Percentiles rank a stretch among this genome's conserved stretches.
phyloP scores from a whole-genome alignment of 2,888 invertebrate genomes.

The Ernsta delagoae region DNA sequence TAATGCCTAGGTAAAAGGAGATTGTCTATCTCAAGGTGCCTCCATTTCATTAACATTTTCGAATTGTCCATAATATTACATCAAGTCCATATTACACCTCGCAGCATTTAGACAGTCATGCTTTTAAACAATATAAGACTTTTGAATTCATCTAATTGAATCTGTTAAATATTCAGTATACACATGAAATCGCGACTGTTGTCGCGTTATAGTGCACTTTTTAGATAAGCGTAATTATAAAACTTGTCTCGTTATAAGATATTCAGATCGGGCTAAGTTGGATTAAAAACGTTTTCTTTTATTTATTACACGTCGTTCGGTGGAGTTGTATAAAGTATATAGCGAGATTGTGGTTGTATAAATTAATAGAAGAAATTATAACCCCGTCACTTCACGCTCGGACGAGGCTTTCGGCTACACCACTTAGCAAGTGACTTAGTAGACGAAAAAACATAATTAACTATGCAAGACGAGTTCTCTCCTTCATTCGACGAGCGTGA shows the following conservation, averaged over 20 bases:
- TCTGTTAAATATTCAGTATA: neutral
- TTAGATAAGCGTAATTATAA: conserved; percentile 8
- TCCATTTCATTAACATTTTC: neutral
- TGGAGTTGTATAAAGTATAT: conserved; percentile 24
- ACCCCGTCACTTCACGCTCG: no score
- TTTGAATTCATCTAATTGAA: neutral
- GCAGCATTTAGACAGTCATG: conserved; percentile 44
- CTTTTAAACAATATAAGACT: conserved; percentile 10
- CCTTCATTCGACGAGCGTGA: no score
- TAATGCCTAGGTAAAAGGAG: no score
- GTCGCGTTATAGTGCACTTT: conserved; percentile 11
- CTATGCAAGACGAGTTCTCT: no score
- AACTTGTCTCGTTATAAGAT: conserved; percentile 20
- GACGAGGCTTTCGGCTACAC: no score
- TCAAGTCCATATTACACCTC: conserved; percentile 44
- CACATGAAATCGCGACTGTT: neutral
- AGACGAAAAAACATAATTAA: no score
- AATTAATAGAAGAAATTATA: conserved; percentile 26
- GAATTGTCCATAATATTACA: neutral
- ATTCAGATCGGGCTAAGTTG: conserved; percentile 26
- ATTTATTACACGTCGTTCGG: conserved; percentile 24
- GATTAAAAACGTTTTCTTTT: conserved; percentile 13
- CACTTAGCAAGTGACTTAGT: no score
- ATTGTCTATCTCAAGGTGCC: neutral
- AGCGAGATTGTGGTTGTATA: conserved; percentile 33